Conservation (phyloP, 2,113 vertebrate genomes). For the Aythya baeri region DNA sequence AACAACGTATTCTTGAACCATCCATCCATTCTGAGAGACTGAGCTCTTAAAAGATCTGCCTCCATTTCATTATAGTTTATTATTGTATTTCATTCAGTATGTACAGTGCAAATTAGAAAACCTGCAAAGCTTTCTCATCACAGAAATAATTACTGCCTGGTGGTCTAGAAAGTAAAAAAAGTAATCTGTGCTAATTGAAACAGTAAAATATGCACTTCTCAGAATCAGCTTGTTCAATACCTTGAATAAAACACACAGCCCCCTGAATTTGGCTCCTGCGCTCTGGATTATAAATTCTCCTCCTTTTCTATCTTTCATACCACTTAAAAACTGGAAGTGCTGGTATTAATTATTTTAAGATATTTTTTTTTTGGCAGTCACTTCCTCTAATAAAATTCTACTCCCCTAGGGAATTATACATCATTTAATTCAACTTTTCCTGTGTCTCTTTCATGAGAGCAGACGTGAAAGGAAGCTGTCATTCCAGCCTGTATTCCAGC, state of each 20-base stretch:
- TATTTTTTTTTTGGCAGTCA: not conserved
- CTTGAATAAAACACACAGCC: constrained; percentile 1
- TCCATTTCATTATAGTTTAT: constrained; percentile 50
- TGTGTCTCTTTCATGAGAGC: not conserved
- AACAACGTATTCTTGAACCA: constrained; percentile 24
- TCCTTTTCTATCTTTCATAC: not conserved
- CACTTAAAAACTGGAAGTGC: constrained; percentile 12
- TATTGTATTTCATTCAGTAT: constrained; percentile 31
- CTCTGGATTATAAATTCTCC: constrained; percentile 38
- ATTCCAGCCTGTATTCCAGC: not conserved
- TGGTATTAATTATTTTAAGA: constrained; percentile 62
- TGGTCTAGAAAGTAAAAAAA: constrained; percentile 60
- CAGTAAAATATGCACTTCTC: constrained; percentile 62
- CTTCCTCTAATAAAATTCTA: constrained; percentile 68
- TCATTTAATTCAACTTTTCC: constrained; percentile 33
- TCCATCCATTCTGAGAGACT: constrained; percentile 1
- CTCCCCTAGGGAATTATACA: constrained; percentile 1
- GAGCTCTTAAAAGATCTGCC: not conserved
- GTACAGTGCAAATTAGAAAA: constrained; percentile 50
- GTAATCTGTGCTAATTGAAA: constrained; percentile 72
- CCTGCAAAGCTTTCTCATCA: constrained; percentile 44
- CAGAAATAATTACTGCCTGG: constrained; percentile 56
- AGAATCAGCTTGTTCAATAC: constrained; percentile 38
- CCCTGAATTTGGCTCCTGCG: not conserved
- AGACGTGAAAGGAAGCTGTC: not conserved